Percentiles rank a stretch among this genome's conserved stretches.
Evolutionary conservation across 92 coral and sea anemone genomes (phyloP).

Genomic region (Siderastrea siderea): DNA sequence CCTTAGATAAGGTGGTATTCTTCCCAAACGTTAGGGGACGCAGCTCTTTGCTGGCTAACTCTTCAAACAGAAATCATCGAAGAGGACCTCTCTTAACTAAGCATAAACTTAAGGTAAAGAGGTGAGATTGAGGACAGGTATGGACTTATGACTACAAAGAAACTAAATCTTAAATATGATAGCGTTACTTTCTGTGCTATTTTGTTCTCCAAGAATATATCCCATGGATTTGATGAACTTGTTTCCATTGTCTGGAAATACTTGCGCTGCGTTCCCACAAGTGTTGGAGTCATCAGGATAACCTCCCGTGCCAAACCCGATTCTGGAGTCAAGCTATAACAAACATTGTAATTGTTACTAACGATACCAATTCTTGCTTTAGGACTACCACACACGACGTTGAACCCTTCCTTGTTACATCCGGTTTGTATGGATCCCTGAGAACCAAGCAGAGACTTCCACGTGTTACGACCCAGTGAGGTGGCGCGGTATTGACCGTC

Average conservation of each 20-base stretch:
- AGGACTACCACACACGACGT: background rate
- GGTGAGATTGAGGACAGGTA: too few species aligned
- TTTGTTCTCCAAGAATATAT: background rate
- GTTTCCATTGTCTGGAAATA: background rate
- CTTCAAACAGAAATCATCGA: too few species aligned
- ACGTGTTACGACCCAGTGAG: background rate
- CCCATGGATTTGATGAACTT: background rate
- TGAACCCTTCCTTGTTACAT: background rate
- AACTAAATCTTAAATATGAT: too few species aligned
- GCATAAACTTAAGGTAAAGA: too few species aligned
- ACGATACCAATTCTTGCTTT: background rate
- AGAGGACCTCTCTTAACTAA: too few species aligned
- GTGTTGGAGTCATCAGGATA: background rate
- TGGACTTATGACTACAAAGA: too few species aligned
- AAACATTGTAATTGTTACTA: too few species aligned
- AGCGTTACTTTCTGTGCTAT: too few species aligned
- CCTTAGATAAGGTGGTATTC: too few species aligned
- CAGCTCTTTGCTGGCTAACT: too few species aligned
- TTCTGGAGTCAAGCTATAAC: constrained; percentile 18
- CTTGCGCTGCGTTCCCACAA: background rate
- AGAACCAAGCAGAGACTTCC: background rate
- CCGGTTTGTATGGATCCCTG: background rate
- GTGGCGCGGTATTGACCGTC: background rate
- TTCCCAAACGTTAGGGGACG: too few species aligned
- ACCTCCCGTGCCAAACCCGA: background rate